Percentiles rank a stretch among this genome's conserved stretches.
Conservation (phyloP, 2,797 vertebrate genomes). For the Sebastes elongatus region DNA sequence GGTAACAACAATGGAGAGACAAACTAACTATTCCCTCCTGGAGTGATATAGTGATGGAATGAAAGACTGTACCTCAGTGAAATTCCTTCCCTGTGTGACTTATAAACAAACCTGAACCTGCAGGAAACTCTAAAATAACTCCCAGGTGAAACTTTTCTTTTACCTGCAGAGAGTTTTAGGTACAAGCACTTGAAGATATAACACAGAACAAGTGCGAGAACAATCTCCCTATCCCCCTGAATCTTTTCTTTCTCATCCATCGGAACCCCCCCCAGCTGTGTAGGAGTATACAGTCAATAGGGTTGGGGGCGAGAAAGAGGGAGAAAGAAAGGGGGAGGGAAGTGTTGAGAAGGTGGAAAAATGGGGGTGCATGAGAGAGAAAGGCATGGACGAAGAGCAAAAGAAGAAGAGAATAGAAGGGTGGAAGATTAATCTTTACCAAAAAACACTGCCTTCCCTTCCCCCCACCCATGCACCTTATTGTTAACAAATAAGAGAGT, state of each 20-base stretch:
- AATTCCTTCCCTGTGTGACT: conserved; percentile 46
- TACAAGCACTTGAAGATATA: conserved; percentile 22
- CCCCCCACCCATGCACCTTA: conserved; percentile 79
- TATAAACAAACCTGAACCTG: conserved; percentile 35
- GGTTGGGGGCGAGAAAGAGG: conserved; percentile 46
- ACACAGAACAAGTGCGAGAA: conserved; percentile 28
- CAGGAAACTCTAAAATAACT: conserved; percentile 7
- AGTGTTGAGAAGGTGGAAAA: conserved; percentile 71
- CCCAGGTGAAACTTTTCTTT: neutral
- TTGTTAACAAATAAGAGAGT: conserved; percentile 82
- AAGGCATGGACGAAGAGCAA: conserved; percentile 65
- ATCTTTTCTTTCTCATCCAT: conserved; percentile 63
- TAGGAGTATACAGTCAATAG: conserved; percentile 81
- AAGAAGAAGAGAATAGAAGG: conserved; percentile 75
- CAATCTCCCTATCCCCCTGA: conserved; percentile 34
- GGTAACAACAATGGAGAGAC: conserved; percentile 82
- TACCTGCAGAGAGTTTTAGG: conserved; percentile 6
- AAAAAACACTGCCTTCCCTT: conserved; percentile 72
- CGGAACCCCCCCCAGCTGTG: conserved; percentile 61
- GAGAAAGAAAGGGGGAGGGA: conserved; percentile 66
- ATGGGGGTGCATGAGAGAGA: conserved; percentile 59
- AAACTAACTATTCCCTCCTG: conserved; percentile 82
- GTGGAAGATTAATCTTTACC: conserved; percentile 85
- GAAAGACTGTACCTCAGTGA: conserved; percentile 79
- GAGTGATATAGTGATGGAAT: conserved; percentile 79